Conservation (phyloP, 2,113 vertebrate genomes). For the Microtus ochrogaster region DNA sequence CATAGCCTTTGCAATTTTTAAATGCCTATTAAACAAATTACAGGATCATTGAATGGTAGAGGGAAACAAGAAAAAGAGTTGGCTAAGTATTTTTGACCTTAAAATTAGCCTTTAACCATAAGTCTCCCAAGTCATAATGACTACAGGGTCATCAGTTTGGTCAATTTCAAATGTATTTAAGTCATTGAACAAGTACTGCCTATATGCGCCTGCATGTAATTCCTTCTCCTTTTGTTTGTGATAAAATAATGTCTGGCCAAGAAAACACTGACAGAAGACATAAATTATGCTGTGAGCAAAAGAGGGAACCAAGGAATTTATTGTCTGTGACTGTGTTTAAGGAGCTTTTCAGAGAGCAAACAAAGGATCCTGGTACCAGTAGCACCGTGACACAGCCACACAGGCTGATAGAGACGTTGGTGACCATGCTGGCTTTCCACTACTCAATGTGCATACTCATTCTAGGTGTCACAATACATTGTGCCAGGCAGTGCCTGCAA, state of each 20-base stretch:
- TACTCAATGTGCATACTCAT: background rate
- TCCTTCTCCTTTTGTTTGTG: slow-evolving; percentile 54
- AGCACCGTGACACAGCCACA: background rate
- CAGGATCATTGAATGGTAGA: background rate
- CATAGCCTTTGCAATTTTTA: background rate
- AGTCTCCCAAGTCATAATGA: slow-evolving; percentile 51
- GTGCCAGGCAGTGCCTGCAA: background rate
- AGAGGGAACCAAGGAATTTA: background rate
- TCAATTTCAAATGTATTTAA: slow-evolving; percentile 62
- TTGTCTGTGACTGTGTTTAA: background rate
- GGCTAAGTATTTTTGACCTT: slow-evolving; percentile 33
- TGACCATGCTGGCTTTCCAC: background rate
- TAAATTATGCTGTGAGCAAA: slow-evolving; percentile 41
- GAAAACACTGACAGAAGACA: slow-evolving; percentile 49
- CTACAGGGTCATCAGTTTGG: slow-evolving; percentile 50
- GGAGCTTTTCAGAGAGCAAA: background rate
- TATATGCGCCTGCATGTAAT: slow-evolving; percentile 48
- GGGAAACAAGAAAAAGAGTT: background rate
- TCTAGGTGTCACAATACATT: background rate
- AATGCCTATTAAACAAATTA: slow-evolving; percentile 30
- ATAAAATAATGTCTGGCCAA: slow-evolving; percentile 52
- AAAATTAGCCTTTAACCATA: slow-evolving; percentile 53
- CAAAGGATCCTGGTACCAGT: background rate
- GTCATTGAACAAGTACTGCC: slow-evolving; percentile 42
- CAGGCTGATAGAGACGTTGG: background rate